Evolutionary conservation across 2,113 vertebrate species (phyloP).

Genomic region (Strix aluco): DNA sequence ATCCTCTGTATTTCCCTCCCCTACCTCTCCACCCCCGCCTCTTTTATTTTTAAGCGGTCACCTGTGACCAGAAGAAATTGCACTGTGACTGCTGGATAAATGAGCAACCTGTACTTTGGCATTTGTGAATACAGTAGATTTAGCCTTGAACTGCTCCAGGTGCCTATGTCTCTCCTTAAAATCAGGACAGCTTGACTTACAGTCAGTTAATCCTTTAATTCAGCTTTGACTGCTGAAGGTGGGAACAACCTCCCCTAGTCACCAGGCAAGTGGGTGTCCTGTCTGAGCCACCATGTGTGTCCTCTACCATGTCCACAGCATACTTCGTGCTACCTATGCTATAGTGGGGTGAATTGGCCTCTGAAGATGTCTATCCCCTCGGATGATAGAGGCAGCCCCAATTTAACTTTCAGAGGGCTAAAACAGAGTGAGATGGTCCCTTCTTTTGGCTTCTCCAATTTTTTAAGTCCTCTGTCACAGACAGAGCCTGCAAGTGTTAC

Average conservation of each 20-base stretch:
- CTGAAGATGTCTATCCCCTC: not conserved
- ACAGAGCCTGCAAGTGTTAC: not conserved
- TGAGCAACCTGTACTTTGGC: not conserved
- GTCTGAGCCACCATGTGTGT: not conserved
- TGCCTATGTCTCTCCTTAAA: not conserved
- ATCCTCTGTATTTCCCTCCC: not conserved
- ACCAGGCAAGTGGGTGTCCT: not conserved
- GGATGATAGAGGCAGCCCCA: not conserved
- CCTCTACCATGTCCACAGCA: fast-evolving
- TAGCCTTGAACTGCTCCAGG: not conserved
- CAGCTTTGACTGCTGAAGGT: not conserved
- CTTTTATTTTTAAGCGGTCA: conserved; percentile 29
- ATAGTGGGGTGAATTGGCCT: not conserved
- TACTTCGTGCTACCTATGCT: fast-evolving
- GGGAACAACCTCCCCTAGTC: not conserved
- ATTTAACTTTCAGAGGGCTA: not conserved
- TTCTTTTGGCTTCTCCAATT: not conserved
- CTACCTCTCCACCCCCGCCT: not conserved
- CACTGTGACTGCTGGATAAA: not conserved
- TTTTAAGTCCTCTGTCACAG: not conserved
- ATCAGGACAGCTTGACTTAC: not conserved
- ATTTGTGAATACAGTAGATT: not conserved
- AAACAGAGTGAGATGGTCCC: not conserved
- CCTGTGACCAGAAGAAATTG: conserved; percentile 36
- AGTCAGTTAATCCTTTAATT: not conserved